Base-by-base conservation (phyloP, 2,797 vertebrate species). In the Kryptopterus vitreolus region DNA sequence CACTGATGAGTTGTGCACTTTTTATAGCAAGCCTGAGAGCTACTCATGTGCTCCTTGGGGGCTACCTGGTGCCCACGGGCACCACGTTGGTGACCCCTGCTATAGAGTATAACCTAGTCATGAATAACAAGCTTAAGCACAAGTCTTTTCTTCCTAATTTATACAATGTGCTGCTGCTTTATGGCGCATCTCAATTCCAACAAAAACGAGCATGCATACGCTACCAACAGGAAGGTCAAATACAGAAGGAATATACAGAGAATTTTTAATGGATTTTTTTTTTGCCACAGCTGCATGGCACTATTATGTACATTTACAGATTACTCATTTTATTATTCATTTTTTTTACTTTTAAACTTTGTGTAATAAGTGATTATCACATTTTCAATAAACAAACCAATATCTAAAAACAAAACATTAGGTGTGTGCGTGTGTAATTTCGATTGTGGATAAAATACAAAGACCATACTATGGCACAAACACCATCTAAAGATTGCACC, bases 351-450 rank as follows among this genome's bases (percentile, higher is more conserved):
- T 73, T 33, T 57, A 50, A 78, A 78, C 52, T 43, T 62, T 72
- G 33, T 71, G 24, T 77, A 55, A 82, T 63, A 58, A 15, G 12
- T 65, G 9, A 31, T 38, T 55, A 46, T n/a, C 7, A 57, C 38
- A 22, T 50, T 33, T 38, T 73, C 33, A 82, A 82, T 82, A 82
- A 82, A 82, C 10, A n/a, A 46, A 66, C 10, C 16, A 81, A 35
- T 62, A 78, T 43, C 29, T 66, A 66, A 72, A 73, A 38, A 26
- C n/a, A n/a, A n/a, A 62, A 65, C 26, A 29, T 5, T 3, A 24
- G 48, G 48, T 15, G 29, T 69, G 66, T 18, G 1, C 22, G 61
- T 63, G 16, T 58, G 15, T 11, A 16, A 43, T 53, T 38, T 18
- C 24, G 43, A 35, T 75, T 31, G 20, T 43, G 1, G 33, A 61